phyloP scores from a whole-genome alignment of 2,113 vertebrate species.

The Pelodiscus sinensis region DNA sequence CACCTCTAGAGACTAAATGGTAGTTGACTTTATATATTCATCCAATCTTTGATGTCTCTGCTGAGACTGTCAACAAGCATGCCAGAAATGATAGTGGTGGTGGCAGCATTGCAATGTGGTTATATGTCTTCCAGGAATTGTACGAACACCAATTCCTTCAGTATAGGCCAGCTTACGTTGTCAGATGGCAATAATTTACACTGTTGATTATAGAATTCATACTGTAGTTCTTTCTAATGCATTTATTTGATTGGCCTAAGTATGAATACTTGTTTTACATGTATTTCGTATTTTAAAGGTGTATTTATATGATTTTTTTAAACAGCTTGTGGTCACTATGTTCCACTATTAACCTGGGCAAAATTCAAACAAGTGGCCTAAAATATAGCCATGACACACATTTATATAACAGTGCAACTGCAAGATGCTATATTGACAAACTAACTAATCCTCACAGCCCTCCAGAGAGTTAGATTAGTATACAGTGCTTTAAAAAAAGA shows the following conservation, averaged over 20 bases:
- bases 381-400: not conserved
- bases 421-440: not conserved
- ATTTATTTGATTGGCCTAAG: not conserved
- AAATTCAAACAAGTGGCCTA: not conserved
- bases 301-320: not conserved
- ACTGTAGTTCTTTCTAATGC: not conserved
- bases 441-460: not conserved
- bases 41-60: accelerated
- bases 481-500: not conserved
- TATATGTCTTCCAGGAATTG: not conserved
- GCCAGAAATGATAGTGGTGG: not conserved
- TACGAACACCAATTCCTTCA: not conserved
- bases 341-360: not conserved
- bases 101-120: not conserved
- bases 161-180: not conserved
- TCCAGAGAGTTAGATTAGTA: not conserved
- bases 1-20: not conserved
- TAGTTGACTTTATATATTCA: not conserved
- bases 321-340: not conserved
- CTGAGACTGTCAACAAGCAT: not conserved
- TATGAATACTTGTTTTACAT: not conserved
- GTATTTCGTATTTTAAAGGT: not conserved
- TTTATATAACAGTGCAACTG: not conserved
- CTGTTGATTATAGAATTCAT: not conserved
- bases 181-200: not conserved